These are phyloP conservation scores for Istiophorus platypterus DNA, from an alignment of 2,113 vertebrate species.

Conservation along the genomic window DNA sequence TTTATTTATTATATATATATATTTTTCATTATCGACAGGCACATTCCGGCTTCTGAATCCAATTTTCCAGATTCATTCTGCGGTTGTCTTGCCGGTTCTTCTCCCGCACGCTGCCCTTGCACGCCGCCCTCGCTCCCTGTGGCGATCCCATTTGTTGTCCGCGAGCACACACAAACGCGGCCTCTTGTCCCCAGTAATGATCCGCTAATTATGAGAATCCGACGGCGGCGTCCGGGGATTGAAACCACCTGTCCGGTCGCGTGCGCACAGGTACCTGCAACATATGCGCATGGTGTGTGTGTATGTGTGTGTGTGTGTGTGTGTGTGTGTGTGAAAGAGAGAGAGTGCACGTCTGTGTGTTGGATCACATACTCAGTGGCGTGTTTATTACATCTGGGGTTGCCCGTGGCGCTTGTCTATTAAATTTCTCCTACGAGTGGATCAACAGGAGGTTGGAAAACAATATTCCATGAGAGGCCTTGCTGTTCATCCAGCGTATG, in stretches of 20 bases:
- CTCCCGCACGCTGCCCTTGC: not conserved
- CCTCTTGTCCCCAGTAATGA: slow-evolving; percentile 63
- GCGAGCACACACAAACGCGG: slow-evolving; percentile 33
- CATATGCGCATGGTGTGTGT: slow-evolving; percentile 45
- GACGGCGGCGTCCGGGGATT: slow-evolving; percentile 41
- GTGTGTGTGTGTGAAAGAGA: slow-evolving; percentile 1
- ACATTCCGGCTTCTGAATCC: not conserved
- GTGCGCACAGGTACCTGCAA: slow-evolving; percentile 27
- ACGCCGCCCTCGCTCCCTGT: slow-evolving; percentile 55
- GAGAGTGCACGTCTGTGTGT: slow-evolving; percentile 2
- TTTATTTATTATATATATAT: too few relatives aligned
- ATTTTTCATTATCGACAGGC: not conserved
- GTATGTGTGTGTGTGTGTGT: slow-evolving; percentile 24
- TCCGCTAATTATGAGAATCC: slow-evolving; percentile 63
- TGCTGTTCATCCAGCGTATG: not conserved
- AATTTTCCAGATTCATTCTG: not conserved
- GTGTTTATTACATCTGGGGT: slow-evolving; percentile 28
- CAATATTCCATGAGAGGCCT: not conserved
- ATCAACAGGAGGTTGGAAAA: slow-evolving; percentile 24
- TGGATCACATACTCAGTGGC: slow-evolving; percentile 19
- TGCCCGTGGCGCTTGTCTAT: slow-evolving; percentile 36
- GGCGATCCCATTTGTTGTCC: slow-evolving; percentile 61
- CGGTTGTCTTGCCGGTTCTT: not conserved
- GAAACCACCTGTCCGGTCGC: slow-evolving; percentile 48
- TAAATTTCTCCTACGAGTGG: slow-evolving; percentile 21